phyloP scores from a whole-genome alignment of 2,888 invertebrate genomes.

The Leucophenga maculata region DNA sequence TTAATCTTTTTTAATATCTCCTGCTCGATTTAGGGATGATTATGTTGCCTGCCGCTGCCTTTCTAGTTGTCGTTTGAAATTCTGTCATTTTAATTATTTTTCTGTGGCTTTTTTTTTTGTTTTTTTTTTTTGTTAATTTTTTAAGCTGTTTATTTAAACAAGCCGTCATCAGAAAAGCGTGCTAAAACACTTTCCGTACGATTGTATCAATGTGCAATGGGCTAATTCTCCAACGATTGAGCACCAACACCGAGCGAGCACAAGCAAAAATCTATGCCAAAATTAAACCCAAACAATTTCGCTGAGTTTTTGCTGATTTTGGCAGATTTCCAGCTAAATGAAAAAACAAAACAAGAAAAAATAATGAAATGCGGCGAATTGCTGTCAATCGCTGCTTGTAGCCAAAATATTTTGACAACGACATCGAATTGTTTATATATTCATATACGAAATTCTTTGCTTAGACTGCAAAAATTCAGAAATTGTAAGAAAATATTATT shows the following conservation, averaged over 20 bases:
- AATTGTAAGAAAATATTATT: neutral
- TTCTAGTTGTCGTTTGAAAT: too few species aligned
- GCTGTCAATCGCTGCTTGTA: neutral
- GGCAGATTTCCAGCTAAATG: conserved; percentile 37
- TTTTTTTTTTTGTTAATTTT: too few species aligned
- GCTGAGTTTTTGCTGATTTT: conserved; percentile 21
- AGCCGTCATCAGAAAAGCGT: too few species aligned
- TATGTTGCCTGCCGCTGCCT: too few species aligned
- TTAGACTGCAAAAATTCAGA: neutral
- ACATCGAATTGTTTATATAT: conserved; percentile 10
- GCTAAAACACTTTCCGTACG: too few species aligned
- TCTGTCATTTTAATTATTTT: too few species aligned
- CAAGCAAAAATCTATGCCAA: conserved; percentile 28
- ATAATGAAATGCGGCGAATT: conserved; percentile 7
- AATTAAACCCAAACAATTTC: conserved; percentile 24
- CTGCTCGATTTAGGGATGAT: too few species aligned
- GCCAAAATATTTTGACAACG: conserved; percentile 19
- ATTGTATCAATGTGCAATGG: neutral
- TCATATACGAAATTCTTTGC: neutral
- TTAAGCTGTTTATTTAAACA: too few species aligned
- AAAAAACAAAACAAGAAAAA: neutral
- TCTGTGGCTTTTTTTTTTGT: too few species aligned
- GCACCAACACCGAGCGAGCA: neutral
- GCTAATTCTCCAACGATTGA: neutral
- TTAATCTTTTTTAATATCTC: too few species aligned